Base-by-base conservation (phyloP, 2,888 invertebrate species). In the Drosophila engyochracea region DNA sequence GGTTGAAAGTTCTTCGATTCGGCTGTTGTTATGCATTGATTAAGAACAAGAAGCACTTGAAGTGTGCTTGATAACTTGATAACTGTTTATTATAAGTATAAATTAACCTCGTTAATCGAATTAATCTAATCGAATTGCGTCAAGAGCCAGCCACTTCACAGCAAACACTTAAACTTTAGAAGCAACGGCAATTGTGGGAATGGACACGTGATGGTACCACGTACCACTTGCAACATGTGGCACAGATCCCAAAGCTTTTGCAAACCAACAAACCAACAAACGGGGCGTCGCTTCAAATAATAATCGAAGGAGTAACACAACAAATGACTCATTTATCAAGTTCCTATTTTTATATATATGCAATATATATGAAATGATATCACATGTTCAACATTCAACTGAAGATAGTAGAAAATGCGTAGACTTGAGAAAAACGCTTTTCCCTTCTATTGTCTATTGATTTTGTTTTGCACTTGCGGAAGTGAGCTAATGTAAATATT, bases 141-240 rank as follows among this genome's bases (percentile, higher is more conserved):
- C n/a, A 33, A 44, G 30, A 44, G 41, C 30, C 16, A 14, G 25
- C 28, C 41, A 73, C 62, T 67, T 53, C 14, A 47, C 22, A 39
- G 25, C 25, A 19, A 31, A 0, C 19, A 12, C 14, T 39, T 44
- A 19, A 10, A 33, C 10, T 31, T 47, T 16, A 47, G 41, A 25
- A 30, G 28, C 37, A 65, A 37, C 10, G 19, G 19, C 19, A 31
- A 47, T 35, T 58, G 61, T 3, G 44, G n/a, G 25, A 30, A 51
- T 7, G 12, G n/a, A n/a, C 65, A 76, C 53, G 73, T 65, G 61
- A 64, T 37, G 14, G 6, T 22, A 35, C 22, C 30, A 12, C 49
- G 3, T 22, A 30, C n/a, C n/a, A 9, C 49, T 78, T 78, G 68
- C 75, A 70, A 81, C 75, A 79, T 81, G 71, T 70, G 73, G 69